These are phyloP conservation scores for Platynereis dumerilii DNA, from an alignment of 2,888 invertebrate species.

Conservation along the genomic window DNA sequence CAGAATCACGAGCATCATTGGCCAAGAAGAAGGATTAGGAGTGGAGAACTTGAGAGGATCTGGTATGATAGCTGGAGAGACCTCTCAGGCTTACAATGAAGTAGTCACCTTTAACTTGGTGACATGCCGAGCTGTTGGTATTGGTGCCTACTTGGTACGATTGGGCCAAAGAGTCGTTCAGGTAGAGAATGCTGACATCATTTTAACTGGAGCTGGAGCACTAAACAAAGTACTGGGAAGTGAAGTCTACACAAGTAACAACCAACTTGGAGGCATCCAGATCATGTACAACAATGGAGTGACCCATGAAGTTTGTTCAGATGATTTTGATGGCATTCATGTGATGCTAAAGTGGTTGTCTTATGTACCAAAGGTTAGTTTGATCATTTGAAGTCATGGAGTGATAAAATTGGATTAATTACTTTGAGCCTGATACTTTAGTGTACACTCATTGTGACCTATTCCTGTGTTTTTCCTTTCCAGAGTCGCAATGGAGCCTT, in stretches of 20 bases:
- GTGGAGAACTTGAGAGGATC: conserved; percentile 91
- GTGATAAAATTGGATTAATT: too few relatives aligned
- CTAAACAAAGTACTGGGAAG: conserved; percentile 94
- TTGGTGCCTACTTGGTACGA: conserved; percentile 95
- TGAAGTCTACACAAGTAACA: conserved; percentile 98
- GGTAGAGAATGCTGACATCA: conserved; percentile 97
- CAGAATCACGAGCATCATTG: conserved; percentile 92
- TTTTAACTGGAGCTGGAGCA: conserved; percentile 94
- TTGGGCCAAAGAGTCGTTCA: conserved; percentile 84
- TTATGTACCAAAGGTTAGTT: conserved; percentile 77
- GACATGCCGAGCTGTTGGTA: conserved; percentile 96
- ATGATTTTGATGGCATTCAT: conserved; percentile 84
- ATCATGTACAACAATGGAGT: conserved; percentile 99
- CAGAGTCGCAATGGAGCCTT: conserved; percentile 47
- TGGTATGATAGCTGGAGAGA: conserved; percentile 97
- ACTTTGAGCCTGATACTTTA: too few relatives aligned
- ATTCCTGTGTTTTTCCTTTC: too few relatives aligned
- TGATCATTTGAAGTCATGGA: too few relatives aligned
- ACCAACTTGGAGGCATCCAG: conserved; percentile 93
- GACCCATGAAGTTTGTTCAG: conserved; percentile 86
- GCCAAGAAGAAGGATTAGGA: conserved; percentile 92
- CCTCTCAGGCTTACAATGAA: conserved; percentile 90
- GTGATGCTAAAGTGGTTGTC: conserved; percentile 91
- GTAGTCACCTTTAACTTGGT: conserved; percentile 94
- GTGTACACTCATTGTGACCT: too few relatives aligned